Base-by-base conservation (phyloP, 35 echinoderm and acorn worm genomes). In the Ptychodera flava region DNA sequence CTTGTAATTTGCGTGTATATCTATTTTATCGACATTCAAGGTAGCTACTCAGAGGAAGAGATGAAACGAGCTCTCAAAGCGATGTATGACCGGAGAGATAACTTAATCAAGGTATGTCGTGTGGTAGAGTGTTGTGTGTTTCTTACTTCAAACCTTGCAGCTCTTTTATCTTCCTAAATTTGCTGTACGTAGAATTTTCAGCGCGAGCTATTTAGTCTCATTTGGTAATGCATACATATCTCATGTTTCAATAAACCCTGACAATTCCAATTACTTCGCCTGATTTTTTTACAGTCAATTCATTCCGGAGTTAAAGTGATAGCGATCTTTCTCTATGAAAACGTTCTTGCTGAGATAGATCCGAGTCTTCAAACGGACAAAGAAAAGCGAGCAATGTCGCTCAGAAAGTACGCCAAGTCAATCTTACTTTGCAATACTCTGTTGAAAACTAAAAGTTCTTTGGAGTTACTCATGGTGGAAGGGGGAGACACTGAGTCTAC, bases 361-460 rank as follows among this genome's bases (percentile, higher is more conserved):
- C 78, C 86, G 16, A 33, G 37, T 0, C n/a, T 30, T 2, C 78
- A 88, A 80, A 30, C 0, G 79, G 79, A 88, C 45, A 33, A 88
- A 38, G 32, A 31, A 30, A 81, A 35, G 36, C 85, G 85, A 31
- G 10, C 30, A 6, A 38, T 88, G 86, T 78, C 86, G 0, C 45
- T 88, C 16, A n/a, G 0, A 31, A 88, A 88, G 81, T 88, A 88
- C 36, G 86, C 78, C 2, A 79, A 88, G 52, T 76, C 79, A 1
- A 79, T 88, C 0, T 78, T 88, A 0, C 86, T 29, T 0, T 31
- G 76, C 0, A 88, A 88, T 27, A 79, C 86, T 88, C 76, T 88
- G 15, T 33, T 88, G 34, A 88, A 80, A 37, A 88, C 86, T 0
- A 88, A 81, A 30, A 88, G 78, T 64, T 88, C 86, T 36, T 35